These are phyloP conservation scores for Clivina fossor DNA, from an alignment of 2,888 invertebrate species.

Conservation along the genomic window DNA sequence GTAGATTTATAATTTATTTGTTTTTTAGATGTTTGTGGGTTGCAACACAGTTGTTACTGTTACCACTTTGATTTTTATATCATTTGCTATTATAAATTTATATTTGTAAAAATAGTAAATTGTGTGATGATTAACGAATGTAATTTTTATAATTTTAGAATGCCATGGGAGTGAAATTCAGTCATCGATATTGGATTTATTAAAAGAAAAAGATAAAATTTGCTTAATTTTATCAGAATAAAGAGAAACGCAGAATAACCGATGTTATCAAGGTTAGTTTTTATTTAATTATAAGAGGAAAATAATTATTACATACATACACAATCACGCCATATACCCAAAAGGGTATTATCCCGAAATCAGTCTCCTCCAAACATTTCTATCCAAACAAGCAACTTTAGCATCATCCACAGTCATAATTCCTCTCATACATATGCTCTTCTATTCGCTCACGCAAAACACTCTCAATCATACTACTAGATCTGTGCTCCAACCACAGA, in stretches of 20 bases:
- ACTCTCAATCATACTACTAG: slow-evolving; percentile 47
- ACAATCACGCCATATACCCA: too few relatives aligned
- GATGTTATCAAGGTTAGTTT: slow-evolving; percentile 47
- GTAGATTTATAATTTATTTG: too few relatives aligned
- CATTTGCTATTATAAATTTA: too few relatives aligned
- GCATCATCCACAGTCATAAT: slow-evolving; percentile 46
- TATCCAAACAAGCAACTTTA: slow-evolving; percentile 47
- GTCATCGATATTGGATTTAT: slow-evolving; percentile 21
- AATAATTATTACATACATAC: not conserved
- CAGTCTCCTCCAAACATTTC: too few relatives aligned
- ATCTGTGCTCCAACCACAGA: too few relatives aligned
- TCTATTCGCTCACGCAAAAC: slow-evolving; percentile 49
- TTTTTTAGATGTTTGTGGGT: too few relatives aligned
- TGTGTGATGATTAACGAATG: too few relatives aligned
- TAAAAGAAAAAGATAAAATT: slow-evolving; percentile 30
- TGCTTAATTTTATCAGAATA: slow-evolving; percentile 48
- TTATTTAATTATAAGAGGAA: not conserved
- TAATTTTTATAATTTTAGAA: slow-evolving; percentile 30
- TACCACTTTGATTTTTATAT: too few relatives aligned
- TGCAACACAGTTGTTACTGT: too few relatives aligned
- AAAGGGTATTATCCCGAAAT: too few relatives aligned
- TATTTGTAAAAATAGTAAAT: too few relatives aligned
- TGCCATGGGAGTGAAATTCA: slow-evolving; percentile 32
- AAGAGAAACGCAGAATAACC: slow-evolving; percentile 45
- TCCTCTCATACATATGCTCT: slow-evolving; percentile 51